Conservation (phyloP, 2,113 vertebrate genomes). For the Notothenia coriiceps region DNA sequence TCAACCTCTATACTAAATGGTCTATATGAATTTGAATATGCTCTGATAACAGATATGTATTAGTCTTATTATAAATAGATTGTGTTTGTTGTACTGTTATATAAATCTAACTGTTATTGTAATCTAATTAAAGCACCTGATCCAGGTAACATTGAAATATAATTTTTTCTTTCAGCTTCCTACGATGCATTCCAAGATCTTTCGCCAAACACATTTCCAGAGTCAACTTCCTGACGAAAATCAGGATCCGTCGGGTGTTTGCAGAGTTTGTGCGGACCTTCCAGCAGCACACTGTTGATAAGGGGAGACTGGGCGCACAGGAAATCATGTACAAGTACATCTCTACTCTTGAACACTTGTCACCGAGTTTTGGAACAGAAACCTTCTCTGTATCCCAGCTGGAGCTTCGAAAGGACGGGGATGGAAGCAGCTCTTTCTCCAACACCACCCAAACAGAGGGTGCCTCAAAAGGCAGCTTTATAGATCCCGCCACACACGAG, state of each 20-base stretch:
- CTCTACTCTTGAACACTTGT: constrained; percentile 89
- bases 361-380: constrained; percentile 86
- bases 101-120: background rate
- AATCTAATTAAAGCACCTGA: background rate
- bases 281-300: constrained; percentile 86
- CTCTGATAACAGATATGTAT: background rate
- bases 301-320: constrained; percentile 78
- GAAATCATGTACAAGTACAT: constrained; percentile 93
- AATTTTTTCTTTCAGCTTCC: constrained; percentile 82
- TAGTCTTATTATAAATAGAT: background rate
- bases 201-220: constrained; percentile 87
- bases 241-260: constrained; percentile 88
- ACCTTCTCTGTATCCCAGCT: constrained; percentile 74
- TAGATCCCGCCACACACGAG: constrained; percentile 75
- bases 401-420: constrained; percentile 73
- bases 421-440: constrained; percentile 66
- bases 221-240: constrained; percentile 85
- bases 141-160: background rate
- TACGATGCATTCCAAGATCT: constrained; percentile 90
- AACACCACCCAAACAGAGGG: constrained; percentile 17
- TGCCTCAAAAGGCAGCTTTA: constrained; percentile 21
- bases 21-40: background rate
- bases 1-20: background rate
- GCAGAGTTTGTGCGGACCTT: constrained; percentile 86
- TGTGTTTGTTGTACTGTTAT: background rate